Evolutionary conservation across 2,888 invertebrate species (phyloP).

Genomic region (Capitulum mitella): DNA sequence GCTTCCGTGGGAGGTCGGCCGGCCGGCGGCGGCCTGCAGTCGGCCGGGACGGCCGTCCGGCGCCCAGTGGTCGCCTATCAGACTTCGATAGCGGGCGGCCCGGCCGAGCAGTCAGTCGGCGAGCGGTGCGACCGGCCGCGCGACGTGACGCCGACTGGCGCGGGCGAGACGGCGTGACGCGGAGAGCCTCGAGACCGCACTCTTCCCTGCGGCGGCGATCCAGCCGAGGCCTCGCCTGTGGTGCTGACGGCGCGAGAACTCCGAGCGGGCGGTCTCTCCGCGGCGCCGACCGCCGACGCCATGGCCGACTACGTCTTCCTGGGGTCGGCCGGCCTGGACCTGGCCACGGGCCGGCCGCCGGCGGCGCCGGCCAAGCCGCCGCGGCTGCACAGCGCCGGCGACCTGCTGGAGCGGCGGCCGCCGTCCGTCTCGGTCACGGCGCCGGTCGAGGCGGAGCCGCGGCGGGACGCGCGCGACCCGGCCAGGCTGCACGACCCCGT

Average conservation of each 20-base stretch:
- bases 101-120: too few species aligned
- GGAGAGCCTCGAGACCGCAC: too few species aligned
- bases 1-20: background rate
- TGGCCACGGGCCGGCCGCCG: constrained; percentile 1
- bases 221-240: too few species aligned
- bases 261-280: too few species aligned
- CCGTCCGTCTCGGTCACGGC: constrained; percentile 1
- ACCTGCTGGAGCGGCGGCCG: background rate
- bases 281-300: too few species aligned
- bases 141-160: background rate
- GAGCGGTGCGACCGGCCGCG: background rate
- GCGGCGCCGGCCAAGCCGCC: background rate
- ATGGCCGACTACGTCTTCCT: constrained; percentile 5
- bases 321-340: constrained; percentile 4
- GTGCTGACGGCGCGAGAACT: too few species aligned
- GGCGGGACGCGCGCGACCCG: background rate
- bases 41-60: background rate
- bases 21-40: background rate
- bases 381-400: constrained; percentile 10
- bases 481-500: background rate
- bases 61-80: background rate
- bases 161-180: background rate
- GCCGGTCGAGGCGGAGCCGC: background rate
- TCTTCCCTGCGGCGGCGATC: too few species aligned
- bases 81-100: background rate